These are phyloP conservation scores for Arrhopalites spinosus DNA, from an alignment of 2,888 invertebrate species.

Conservation along the genomic window DNA sequence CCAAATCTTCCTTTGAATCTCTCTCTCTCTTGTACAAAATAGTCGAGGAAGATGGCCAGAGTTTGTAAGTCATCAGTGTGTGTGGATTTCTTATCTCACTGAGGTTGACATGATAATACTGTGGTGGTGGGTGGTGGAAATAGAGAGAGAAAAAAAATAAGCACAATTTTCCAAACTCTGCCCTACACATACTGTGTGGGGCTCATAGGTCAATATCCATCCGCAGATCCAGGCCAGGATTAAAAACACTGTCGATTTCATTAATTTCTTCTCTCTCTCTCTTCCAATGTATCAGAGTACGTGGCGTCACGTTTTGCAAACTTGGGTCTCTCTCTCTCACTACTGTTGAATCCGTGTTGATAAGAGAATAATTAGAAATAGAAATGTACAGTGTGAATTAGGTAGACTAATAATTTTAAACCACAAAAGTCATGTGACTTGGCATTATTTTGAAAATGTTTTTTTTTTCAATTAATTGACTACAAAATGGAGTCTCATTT, in stretches of 20 bases:
- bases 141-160: not conserved
- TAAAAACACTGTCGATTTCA: not conserved
- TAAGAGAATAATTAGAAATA: no score
- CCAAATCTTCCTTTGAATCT: not conserved
- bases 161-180: not conserved
- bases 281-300: not conserved
- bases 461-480: no score
- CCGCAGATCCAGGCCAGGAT: not conserved
- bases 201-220: not conserved
- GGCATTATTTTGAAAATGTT: no score
- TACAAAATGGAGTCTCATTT: no score
- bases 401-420: no score
- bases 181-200: not conserved
- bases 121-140: not conserved
- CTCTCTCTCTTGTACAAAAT: not conserved
- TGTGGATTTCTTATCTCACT: not conserved
- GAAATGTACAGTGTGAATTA: no score
- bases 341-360: no score
- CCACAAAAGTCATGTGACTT: no score
- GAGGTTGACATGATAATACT: not conserved
- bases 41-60: not conserved
- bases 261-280: not conserved
- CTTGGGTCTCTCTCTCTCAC: no score
- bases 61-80: not conserved
- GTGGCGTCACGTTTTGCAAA: constrained; percentile 28